Conservation (phyloP, 2,797 vertebrate genomes). For the Crypturellus tataupa region DNA sequence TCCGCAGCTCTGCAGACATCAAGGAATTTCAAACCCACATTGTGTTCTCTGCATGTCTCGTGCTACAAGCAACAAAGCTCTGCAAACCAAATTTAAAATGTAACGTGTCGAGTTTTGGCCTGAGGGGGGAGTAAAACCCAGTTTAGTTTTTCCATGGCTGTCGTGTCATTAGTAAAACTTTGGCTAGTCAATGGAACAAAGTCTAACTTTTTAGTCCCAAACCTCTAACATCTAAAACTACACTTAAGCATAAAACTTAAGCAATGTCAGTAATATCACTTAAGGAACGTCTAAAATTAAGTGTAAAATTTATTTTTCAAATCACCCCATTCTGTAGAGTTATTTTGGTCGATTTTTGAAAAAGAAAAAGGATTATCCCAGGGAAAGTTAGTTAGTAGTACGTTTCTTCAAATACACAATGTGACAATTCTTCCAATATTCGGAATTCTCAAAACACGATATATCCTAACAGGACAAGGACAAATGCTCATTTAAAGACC, state of each 20-base stretch:
- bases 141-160: not conserved
- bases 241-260: not conserved
- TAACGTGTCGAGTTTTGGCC: not conserved
- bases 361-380: not conserved
- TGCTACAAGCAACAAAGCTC: not conserved
- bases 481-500: not conserved
- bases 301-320: not conserved
- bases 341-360: no score
- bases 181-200: not conserved
- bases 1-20: not conserved
- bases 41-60: fast-evolving
- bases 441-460: not conserved
- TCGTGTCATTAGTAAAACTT: not conserved
- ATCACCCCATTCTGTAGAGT: not conserved
- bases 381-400: not conserved
- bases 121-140: not conserved
- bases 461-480: not conserved
- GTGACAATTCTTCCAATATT: fast-evolving
- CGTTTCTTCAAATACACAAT: not conserved
- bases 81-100: not conserved
- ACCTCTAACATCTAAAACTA: not conserved
- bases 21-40: not conserved
- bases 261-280: fast-evolving
- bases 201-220: not conserved
- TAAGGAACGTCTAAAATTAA: not conserved